Conservation (phyloP, 2,797 vertebrate species). For the Oreochromis mossambicus region DNA sequence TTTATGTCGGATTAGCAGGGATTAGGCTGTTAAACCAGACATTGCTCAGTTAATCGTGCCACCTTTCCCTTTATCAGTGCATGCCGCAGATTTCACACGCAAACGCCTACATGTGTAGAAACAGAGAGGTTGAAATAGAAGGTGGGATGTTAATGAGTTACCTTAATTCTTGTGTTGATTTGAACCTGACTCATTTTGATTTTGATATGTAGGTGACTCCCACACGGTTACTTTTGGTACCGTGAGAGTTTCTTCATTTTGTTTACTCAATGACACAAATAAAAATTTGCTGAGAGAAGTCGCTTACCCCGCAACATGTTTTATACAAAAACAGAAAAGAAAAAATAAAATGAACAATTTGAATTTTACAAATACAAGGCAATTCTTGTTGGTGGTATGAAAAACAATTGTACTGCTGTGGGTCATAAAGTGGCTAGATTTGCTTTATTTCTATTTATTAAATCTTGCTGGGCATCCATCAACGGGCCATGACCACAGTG, state of each 20-base stretch:
- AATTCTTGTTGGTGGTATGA: neutral
- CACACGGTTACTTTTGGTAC: neutral
- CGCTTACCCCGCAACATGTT: fast-evolving
- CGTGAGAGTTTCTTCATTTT: neutral
- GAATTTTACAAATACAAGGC: neutral
- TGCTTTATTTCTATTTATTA: neutral
- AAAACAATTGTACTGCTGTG: neutral
- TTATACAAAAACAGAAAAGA: neutral
- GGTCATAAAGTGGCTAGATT: neutral
- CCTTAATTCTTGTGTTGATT: neutral
- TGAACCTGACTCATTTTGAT: neutral
- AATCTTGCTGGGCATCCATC: neutral
- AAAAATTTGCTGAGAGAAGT: neutral
- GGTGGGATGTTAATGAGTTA: neutral
- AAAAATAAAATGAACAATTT: neutral
- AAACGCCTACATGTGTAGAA: neutral
- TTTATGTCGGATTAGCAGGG: slow-evolving; percentile 59
- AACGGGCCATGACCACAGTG: slow-evolving; percentile 13
- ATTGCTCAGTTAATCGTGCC: slow-evolving; percentile 53
- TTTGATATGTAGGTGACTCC: neutral
- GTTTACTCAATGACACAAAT: neutral
- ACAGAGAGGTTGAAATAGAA: neutral
- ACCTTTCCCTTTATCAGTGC: slow-evolving; percentile 47
- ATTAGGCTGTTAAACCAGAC: slow-evolving; percentile 58
- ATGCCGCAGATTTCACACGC: neutral